Evolutionary conservation across 1,140 invertebrate species (phyloP).

Genomic region (Cydia pomonella): DNA sequence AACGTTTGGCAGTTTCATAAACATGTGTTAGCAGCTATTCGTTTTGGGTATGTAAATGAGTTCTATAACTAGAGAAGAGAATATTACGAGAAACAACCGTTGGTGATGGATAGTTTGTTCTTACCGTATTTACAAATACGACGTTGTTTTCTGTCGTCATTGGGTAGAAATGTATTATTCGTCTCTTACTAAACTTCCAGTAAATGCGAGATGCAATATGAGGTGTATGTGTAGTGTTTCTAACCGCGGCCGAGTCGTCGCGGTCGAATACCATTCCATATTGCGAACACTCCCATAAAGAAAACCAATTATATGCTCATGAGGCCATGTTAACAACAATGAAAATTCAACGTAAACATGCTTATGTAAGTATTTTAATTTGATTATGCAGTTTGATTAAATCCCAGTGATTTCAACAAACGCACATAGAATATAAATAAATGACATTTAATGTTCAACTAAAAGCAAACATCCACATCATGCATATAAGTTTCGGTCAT

Average conservation of each 20-base stretch:
- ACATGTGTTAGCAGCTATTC: slow-evolving; percentile 4
- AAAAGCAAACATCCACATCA: background rate
- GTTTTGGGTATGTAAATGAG: slow-evolving; percentile 21
- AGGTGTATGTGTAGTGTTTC: background rate
- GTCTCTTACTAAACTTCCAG: background rate
- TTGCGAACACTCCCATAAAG: slow-evolving; percentile 60
- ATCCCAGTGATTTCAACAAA: background rate
- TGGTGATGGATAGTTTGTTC: background rate
- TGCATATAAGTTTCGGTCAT: background rate
- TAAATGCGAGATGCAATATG: background rate
- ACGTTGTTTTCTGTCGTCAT: slow-evolving; percentile 8
- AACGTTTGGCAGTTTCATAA: slow-evolving; percentile 8
- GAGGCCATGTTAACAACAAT: slow-evolving; percentile 53
- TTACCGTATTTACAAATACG: slow-evolving; percentile 4
- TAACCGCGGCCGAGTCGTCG: background rate
- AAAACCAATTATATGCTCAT: slow-evolving; percentile 72
- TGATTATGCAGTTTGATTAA: background rate
- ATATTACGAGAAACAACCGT: slow-evolving; percentile 17
- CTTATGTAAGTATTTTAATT: background rate
- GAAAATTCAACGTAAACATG: slow-evolving; percentile 7
- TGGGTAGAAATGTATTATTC: background rate
- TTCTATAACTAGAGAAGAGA: slow-evolving; percentile 28
- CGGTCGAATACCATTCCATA: slow-evolving; percentile 48
- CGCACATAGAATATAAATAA: background rate
- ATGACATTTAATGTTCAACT: background rate